These are phyloP conservation scores for Bagarius yarrelli DNA, from an alignment of 2,113 vertebrate species.

Conservation along the genomic window DNA sequence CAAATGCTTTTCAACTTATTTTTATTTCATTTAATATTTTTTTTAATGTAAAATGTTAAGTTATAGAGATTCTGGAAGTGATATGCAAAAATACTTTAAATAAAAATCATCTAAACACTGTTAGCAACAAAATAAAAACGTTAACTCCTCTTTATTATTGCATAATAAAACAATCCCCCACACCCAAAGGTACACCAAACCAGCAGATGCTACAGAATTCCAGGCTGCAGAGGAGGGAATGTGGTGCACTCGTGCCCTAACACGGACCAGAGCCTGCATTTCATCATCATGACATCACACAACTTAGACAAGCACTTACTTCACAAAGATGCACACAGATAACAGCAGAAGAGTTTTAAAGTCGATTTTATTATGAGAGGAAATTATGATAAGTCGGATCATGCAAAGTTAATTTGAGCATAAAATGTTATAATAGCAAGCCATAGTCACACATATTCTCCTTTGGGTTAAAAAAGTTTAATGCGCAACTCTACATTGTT, in stretches of 20 bases:
- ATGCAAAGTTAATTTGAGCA: not conserved
- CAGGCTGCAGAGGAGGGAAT: constrained; percentile 26
- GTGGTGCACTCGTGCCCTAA: constrained; percentile 32
- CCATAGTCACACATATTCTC: not conserved
- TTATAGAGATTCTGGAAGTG: not conserved
- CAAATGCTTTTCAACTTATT: too few species aligned
- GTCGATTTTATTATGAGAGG: too few species aligned
- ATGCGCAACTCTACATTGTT: not conserved
- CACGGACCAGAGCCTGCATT: constrained; percentile 40
- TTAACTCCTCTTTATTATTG: constrained; percentile 5
- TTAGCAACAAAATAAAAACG: not conserved
- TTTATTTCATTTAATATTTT: too few species aligned
- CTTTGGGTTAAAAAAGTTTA: not conserved
- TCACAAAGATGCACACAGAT: not conserved
- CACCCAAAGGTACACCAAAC: constrained; percentile 39
- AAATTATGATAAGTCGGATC: not conserved
- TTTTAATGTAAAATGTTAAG: not conserved
- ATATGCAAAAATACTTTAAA: not conserved
- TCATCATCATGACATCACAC: constrained; percentile 44
- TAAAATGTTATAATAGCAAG: not conserved
- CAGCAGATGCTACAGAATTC: constrained; percentile 37
- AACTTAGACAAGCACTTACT: not conserved
- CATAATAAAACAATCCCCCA: constrained; percentile 18
- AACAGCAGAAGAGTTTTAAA: not conserved
- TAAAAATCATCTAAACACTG: not conserved